Evolutionary conservation across 2,888 invertebrate genomes (phyloP).

Genomic region (Euzetes globulus): DNA sequence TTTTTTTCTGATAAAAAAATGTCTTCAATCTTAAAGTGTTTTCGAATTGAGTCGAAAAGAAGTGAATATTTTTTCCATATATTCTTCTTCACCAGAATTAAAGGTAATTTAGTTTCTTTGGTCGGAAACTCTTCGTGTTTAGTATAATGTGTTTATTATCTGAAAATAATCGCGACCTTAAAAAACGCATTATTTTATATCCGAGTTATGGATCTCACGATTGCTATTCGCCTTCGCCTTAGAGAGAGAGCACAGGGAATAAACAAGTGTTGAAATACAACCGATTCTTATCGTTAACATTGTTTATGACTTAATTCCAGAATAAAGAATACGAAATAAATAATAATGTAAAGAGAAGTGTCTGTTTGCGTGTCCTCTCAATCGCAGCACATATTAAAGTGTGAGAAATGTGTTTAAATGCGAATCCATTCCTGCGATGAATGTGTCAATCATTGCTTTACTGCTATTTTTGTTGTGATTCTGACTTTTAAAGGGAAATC

Average conservation of each 20-base stretch:
- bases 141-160: not conserved
- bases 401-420: not conserved
- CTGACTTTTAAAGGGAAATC: not conserved
- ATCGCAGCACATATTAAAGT: not conserved
- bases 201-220: not conserved
- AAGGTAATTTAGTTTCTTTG: not conserved
- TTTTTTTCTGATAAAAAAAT: no score
- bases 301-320: not conserved
- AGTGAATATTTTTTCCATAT: not conserved
- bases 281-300: not conserved
- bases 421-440: not conserved
- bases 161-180: not conserved
- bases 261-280: conserved; percentile 1
- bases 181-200: not conserved
- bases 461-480: not conserved
- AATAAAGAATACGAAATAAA: not conserved
- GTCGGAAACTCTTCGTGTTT: not conserved
- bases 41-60: no score
- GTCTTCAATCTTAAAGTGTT: no score
- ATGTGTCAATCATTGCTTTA: not conserved
- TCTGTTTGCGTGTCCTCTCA: not conserved
- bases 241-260: not conserved
- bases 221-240: not conserved
- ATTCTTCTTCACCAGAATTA: not conserved
- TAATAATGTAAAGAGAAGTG: not conserved